Base-by-base conservation (phyloP, 2,113 vertebrate species). In the Anoplopoma fimbria region DNA sequence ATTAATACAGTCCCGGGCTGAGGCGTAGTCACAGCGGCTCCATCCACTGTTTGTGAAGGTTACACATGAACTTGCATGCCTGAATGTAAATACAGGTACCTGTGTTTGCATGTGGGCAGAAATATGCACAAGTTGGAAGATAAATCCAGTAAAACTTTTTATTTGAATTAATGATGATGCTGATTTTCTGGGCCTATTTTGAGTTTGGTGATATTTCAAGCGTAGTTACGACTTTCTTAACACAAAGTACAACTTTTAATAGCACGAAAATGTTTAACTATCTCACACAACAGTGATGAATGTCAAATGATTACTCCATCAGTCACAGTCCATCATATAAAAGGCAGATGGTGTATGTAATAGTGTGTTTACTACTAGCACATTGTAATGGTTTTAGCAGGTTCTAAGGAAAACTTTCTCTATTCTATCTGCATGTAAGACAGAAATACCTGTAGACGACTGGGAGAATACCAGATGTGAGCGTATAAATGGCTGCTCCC, bases 31-130 rank as follows among this genome's bases (percentile, higher is more conserved):
- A 10, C 75, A 53, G 15, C 19, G 75, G 64, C 86, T 89, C 74
- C 57, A 53, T 79, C 47, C 75, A 57, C 74, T 92, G 75, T 89
- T 91, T 89, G 79, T 83, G 79, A 80, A 88, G 69, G 78, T 85
- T 87, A 88, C 70, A 71, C 79, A 74, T 77, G 67, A 87, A 87
- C 51, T 68, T 78, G 55, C 23, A 29, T 25, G 77, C 65, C 38
- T 15, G 27, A 70, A 33, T 75, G 79, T 49, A 74, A 25, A 19
- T 9, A 65, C 76, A 83, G n/a, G 75, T 51, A 81, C 29, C 23
- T 47, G 9, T 31, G 62, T 53, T 42, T 45, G 36, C 60, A 63
- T 31, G 45, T 27, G 25, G 36, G 47, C 36, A 75, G 34, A 69
- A 55, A 57, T 2, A 17, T 36, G 2, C 4, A 31, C 13, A 74